phyloP scores from a whole-genome alignment of 2,113 vertebrate species.

The Austrofundulus limnaeus region DNA sequence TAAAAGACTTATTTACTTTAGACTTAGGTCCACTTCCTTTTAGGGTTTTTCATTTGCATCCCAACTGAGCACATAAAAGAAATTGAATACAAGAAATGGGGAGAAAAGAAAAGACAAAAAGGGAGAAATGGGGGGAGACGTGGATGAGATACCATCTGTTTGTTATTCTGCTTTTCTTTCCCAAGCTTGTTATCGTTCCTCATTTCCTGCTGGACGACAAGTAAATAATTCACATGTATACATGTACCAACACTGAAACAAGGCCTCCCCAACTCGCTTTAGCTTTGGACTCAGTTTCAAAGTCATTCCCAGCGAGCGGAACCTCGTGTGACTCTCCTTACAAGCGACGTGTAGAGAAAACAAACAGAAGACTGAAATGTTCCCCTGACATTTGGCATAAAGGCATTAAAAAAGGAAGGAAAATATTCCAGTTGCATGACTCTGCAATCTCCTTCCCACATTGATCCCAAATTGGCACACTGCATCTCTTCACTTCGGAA shows the following conservation, averaged over 20 bases:
- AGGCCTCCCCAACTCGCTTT: constrained; percentile 42
- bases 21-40: constrained; percentile 4
- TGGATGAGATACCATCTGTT: constrained; percentile 65
- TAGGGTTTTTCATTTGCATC: constrained; percentile 10
- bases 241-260: constrained; percentile 58
- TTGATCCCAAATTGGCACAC: constrained; percentile 50
- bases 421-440: constrained; percentile 61
- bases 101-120: constrained; percentile 9
- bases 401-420: constrained; percentile 7
- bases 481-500: constrained; percentile 52
- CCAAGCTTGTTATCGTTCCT: constrained; percentile 77
- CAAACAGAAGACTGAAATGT: constrained; percentile 56
- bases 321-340: constrained; percentile 41
- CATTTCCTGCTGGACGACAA: constrained; percentile 76
- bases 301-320: constrained; percentile 48
- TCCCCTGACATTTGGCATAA: constrained; percentile 29
- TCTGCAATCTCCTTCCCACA: constrained; percentile 55
- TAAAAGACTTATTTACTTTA: constrained; percentile 25
- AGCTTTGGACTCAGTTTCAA: constrained; percentile 56
- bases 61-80: constrained; percentile 11
- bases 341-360: constrained; percentile 50
- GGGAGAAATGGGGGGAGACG: constrained; percentile 29
- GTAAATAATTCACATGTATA: constrained; percentile 74
- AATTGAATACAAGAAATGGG: constrained; percentile 1
- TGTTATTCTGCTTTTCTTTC: constrained; percentile 75